Base-by-base conservation (phyloP, 2,797 vertebrate genomes). In the Parotocinclus haroldoi region DNA sequence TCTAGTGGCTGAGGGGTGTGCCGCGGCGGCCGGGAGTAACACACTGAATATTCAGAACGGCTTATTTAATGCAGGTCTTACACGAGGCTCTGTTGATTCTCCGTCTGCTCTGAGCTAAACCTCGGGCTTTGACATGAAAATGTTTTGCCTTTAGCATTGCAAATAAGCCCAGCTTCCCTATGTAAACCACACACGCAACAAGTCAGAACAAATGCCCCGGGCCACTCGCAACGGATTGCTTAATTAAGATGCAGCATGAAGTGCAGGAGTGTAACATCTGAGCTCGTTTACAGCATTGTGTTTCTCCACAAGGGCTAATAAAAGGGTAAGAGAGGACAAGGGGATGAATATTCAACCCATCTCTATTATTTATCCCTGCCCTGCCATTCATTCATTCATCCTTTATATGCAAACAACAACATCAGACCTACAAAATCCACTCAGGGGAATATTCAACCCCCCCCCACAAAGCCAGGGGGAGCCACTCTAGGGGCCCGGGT, bases 181-280 rank as follows among this genome's bases (percentile, higher is more conserved):
- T 46, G 45, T 46, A 46, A 12, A 27, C 45, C 45, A 13, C 63
- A 27, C 58, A 19, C 58, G 42, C 40, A 56, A 37, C 51, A 72
- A 65, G 66, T 71, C 45, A 65, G 51, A 68, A 64, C 62, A 50
- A 66, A 59, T 67, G 63, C 39, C 49, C 59, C 40, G 13, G 59
- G 55, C 53, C 48, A 62, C 40, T 53, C 58, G 61, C 62, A 46
- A 36, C 54, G 68, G 53, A 65, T 72, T 62, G 63, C 71, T 58
- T 66, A 73, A 73, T 73, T 76, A 76, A 63, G 45, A 63, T 18
- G 57, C 45, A 46, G 45, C 45, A 11, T 46, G 45, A 11, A 46
- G n/a, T 11, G 45, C n/a, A n/a, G 45, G 12, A 5, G 45, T 12
- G 12, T 46, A 27, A 27, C 27, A 5, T 27, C 45, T 1, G 45